These are phyloP conservation scores for Piprites chloris DNA, from an alignment of 2,113 vertebrate species.

Conservation along the genomic window DNA sequence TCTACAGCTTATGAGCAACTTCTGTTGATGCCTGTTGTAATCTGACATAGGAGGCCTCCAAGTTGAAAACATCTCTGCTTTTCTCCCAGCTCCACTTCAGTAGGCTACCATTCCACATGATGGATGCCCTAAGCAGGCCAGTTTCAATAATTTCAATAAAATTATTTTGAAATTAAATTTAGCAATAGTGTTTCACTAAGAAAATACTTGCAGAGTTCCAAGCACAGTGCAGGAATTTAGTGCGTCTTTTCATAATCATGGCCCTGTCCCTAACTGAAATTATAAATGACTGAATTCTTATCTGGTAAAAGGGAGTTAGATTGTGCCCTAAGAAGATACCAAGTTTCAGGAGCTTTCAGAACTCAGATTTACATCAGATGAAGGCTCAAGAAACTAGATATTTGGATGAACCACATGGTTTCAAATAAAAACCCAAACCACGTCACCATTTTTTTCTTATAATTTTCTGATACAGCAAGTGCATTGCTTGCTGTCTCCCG, in stretches of 20 bases:
- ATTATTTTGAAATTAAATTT: background rate
- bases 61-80: background rate
- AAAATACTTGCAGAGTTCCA: background rate
- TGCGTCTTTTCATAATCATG: background rate
- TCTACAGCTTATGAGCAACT: background rate
- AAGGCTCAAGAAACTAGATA: background rate
- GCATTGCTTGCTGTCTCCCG: background rate
- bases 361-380: background rate
- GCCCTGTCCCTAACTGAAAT: background rate
- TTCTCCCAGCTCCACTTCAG: background rate
- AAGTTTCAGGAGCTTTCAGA: slow-evolving; percentile 20
- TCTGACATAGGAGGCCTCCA: background rate
- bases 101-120: background rate
- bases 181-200: background rate
- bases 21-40: background rate
- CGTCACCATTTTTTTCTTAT: background rate
- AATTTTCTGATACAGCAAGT: background rate
- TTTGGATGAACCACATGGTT: background rate
- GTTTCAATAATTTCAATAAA: background rate
- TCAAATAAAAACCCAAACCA: background rate
- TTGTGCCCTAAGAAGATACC: background rate
- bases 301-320: background rate
- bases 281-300: background rate
- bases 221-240: background rate
- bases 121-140: background rate